Evolutionary conservation across 2,888 invertebrate genomes (phyloP).

Genomic region (Taphrorychus bicolor): DNA sequence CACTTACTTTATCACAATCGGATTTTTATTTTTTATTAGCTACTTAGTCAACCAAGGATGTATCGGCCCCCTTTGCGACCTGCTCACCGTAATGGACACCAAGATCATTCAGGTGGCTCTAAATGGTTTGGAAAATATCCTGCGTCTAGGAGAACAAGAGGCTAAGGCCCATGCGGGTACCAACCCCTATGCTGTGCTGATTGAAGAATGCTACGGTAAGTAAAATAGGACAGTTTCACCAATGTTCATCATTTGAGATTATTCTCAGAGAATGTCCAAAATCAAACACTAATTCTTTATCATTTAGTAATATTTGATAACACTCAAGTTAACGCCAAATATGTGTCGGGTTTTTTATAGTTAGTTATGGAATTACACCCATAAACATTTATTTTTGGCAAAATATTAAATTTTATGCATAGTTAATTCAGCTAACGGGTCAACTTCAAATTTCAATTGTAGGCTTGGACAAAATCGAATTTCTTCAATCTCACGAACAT

Average conservation of each 20-base stretch:
- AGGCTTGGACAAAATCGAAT: conserved; percentile 98
- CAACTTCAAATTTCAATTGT: conserved; percentile 42
- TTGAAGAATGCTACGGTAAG: conserved; percentile 95
- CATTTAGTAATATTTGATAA: no score
- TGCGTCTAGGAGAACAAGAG: conserved; percentile 88
- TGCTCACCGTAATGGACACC: conserved; percentile 90
- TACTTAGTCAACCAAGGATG: conserved; percentile 81
- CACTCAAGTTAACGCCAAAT: no score
- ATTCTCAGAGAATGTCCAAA: no score
- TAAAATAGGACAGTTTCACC: no score
- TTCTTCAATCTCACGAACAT: conserved; percentile 95
- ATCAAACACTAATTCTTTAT: no score
- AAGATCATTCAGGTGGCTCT: conserved; percentile 96
- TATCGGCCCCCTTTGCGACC: conserved; percentile 91
- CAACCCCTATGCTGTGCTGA: conserved; percentile 88
- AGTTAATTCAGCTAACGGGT: no score
- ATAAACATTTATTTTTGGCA: background rate
- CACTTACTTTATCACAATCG: background rate
- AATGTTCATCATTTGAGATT: no score
- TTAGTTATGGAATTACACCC: no score
- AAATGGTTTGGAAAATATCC: conserved; percentile 94
- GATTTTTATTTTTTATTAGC: conserved; percentile 59
- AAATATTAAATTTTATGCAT: no score
- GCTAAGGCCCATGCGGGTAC: conserved; percentile 70
- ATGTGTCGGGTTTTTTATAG: no score